Evolutionary conservation across 2,113 vertebrate genomes (phyloP).

Genomic region (Illadopsis cleaveri): DNA sequence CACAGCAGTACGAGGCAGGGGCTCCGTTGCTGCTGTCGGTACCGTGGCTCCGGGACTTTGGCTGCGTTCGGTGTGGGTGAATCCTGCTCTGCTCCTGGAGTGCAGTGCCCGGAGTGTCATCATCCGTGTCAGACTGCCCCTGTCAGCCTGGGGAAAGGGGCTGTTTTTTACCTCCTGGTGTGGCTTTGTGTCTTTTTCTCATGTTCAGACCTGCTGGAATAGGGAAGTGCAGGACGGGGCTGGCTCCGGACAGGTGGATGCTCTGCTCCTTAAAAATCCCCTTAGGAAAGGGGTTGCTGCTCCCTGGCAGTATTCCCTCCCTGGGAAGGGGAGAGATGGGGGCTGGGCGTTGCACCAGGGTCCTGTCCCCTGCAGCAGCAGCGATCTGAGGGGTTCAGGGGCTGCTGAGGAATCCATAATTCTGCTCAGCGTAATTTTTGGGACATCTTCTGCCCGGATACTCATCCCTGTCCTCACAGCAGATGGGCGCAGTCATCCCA

Average conservation of each 20-base stretch:
- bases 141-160: too few species aligned
- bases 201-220: neutral
- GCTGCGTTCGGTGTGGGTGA: neutral
- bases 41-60: fast-evolving
- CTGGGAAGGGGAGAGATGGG: neutral
- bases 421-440: neutral
- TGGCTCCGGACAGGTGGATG: neutral
- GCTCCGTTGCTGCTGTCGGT: neutral
- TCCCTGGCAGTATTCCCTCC: neutral
- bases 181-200: neutral
- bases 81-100: neutral
- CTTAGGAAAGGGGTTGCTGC: neutral
- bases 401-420: fast-evolving
- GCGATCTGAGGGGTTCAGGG: neutral
- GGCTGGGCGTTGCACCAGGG: neutral
- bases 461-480: neutral
- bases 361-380: neutral
- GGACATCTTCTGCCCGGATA: neutral
- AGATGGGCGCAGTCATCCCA: conserved; percentile 30
- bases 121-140: fast-evolving
- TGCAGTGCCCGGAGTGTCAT: neutral
- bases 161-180: neutral
- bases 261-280: neutral
- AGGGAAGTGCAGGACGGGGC: neutral
- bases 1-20: neutral